These are phyloP conservation scores for Meloidogyne chitwoodi DNA, from an alignment of 1,140 invertebrate species.

Conservation along the genomic window DNA sequence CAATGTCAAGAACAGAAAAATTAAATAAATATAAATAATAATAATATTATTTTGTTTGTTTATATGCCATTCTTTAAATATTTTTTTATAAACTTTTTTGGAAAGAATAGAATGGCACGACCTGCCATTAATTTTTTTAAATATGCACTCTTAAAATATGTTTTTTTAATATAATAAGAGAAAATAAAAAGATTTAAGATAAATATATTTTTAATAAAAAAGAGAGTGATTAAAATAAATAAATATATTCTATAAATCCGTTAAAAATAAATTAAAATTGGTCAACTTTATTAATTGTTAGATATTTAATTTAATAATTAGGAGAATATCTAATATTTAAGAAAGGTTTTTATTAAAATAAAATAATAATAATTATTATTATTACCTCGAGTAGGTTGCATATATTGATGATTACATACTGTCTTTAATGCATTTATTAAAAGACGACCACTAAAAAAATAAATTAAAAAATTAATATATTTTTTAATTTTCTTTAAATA, in stretches of 20 bases:
- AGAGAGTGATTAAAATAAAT: too few species aligned
- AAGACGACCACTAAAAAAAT: constrained; percentile 6
- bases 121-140: not conserved
- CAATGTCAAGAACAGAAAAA: not conserved
- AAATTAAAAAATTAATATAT: not conserved
- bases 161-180: not conserved
- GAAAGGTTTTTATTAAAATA: too few species aligned
- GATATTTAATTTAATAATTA: too few species aligned
- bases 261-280: too few species aligned
- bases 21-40: not conserved
- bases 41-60: not conserved
- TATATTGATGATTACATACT: constrained; percentile 21
- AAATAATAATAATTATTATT: not conserved
- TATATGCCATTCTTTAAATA: not conserved
- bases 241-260: too few species aligned
- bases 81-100: not conserved
- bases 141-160: not conserved
- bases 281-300: too few species aligned
- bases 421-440: constrained; percentile 17
- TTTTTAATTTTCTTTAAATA: not conserved
- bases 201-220: too few species aligned
- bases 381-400: constrained; percentile 20
- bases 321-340: too few species aligned
- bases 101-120: not conserved
- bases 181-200: not conserved